Conservation (phyloP, 2,888 invertebrate genomes). For the Tinea pellionella region DNA sequence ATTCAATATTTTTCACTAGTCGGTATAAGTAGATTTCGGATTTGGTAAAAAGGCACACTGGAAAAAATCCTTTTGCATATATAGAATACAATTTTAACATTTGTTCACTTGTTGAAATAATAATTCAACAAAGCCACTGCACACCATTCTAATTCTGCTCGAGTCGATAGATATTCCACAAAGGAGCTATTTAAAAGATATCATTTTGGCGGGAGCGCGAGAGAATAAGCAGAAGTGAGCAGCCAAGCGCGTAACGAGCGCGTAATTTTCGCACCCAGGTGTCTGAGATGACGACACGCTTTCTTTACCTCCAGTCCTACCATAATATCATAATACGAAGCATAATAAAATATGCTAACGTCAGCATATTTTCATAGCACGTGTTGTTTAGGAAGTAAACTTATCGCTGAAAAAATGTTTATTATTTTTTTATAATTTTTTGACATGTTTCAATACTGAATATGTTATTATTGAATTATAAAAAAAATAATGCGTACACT, state of each 20-base stretch:
- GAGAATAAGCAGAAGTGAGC: slow-evolving; percentile 33
- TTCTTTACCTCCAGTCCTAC: slow-evolving; percentile 1
- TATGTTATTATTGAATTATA: too few species aligned
- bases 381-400: neutral
- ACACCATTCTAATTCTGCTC: slow-evolving; percentile 17
- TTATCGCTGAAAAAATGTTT: too few species aligned
- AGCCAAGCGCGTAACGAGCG: slow-evolving; percentile 59
- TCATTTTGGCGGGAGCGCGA: slow-evolving; percentile 18
- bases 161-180: slow-evolving; percentile 33
- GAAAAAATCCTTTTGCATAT: too few species aligned
- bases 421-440: too few species aligned
- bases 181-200: slow-evolving; percentile 44
- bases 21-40: too few species aligned
- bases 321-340: neutral
- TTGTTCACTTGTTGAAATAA: neutral
- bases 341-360: neutral
- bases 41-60: too few species aligned
- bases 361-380: neutral
- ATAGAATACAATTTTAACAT: too few species aligned
- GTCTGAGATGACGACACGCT: slow-evolving; percentile 9
- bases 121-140: slow-evolving; percentile 17
- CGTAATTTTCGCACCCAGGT: slow-evolving; percentile 20
- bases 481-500: too few species aligned
- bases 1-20: too few species aligned
- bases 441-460: too few species aligned